Percentiles rank a stretch among this genome's conserved stretches.
Conservation (phyloP, 1,140 invertebrate genomes). For the Aphelenchoides avenae region DNA sequence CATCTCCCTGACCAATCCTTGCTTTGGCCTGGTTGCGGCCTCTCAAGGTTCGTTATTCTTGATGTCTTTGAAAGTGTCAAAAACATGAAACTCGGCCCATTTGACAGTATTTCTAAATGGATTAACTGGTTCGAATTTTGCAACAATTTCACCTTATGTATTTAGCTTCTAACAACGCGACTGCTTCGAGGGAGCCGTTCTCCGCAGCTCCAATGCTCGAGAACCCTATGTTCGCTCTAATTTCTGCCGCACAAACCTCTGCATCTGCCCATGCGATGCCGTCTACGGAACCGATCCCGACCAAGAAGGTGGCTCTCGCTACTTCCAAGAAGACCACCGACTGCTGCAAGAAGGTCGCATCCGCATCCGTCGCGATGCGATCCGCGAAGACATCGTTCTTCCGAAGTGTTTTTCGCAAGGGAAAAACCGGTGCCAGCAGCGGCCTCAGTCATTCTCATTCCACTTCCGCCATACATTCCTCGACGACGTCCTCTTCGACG, state of each 20-base stretch:
- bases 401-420: slow-evolving; percentile 3
- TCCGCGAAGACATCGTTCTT: too few species aligned
- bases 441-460: neutral
- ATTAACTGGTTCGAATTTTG: neutral
- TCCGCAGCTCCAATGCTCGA: slow-evolving; percentile 23
- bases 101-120: neutral
- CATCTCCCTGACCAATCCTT: slow-evolving; percentile 46
- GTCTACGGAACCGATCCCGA: too few species aligned
- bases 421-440: neutral
- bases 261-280: too few species aligned
- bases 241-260: neutral
- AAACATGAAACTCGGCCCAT: neutral
- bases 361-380: too few species aligned
- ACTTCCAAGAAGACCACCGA: neutral
- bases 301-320: neutral
- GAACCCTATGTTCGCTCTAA: slow-evolving; percentile 12
- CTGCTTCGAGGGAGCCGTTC: neutral
- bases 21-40: slow-evolving; percentile 21
- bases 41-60: too few species aligned
- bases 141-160: neutral
- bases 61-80: neutral
- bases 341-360: neutral
- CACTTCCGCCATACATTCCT: neutral
- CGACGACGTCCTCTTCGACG: neutral
- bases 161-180: too few species aligned